Conservation (phyloP, 2,113 vertebrate genomes). For the Clarias batrachus region DNA sequence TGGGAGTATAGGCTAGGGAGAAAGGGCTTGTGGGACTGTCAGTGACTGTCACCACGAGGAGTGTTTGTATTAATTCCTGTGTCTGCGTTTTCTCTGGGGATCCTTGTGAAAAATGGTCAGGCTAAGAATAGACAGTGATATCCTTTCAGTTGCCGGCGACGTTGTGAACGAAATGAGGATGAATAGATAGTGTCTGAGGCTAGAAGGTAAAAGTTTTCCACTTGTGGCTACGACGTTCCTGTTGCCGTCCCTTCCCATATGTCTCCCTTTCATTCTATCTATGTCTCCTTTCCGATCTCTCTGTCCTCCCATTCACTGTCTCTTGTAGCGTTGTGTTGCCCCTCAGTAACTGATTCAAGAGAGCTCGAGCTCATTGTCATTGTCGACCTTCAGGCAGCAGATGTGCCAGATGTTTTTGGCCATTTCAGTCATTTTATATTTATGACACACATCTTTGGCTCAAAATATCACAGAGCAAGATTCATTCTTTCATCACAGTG, state of each 20-base stretch:
- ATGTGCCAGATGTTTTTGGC: constrained; percentile 33
- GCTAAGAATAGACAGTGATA: constrained; percentile 62
- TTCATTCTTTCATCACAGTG: constrained; percentile 9
- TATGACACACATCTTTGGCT: constrained; percentile 33
- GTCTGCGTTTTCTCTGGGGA: constrained; percentile 55
- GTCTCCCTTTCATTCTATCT: constrained; percentile 11
- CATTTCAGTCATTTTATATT: constrained; percentile 37
- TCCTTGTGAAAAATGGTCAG: constrained; percentile 60
- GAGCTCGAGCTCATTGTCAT: constrained; percentile 8
- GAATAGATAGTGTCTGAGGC: constrained; percentile 44
- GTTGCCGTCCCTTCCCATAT: constrained; percentile 4
- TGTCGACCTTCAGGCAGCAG: constrained; percentile 29
- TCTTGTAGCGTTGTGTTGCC: constrained; percentile 19
- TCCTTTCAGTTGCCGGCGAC: constrained; percentile 13
- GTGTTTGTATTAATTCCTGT: constrained; percentile 68
- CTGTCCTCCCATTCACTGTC: constrained; percentile 33
- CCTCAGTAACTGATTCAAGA: not conserved
- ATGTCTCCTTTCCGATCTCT: constrained; percentile 16
- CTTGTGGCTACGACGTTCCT: constrained; percentile 27
- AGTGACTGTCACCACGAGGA: constrained; percentile 71
- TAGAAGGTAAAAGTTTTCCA: constrained; percentile 41
- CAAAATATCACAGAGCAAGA: constrained; percentile 4
- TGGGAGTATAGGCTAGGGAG: constrained; percentile 60
- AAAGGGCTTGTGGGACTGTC: constrained; percentile 63
- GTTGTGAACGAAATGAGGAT: constrained; percentile 42